Evolutionary conservation across 2,888 invertebrate species (phyloP).

Genomic region (Alloplasta piceator): DNA sequence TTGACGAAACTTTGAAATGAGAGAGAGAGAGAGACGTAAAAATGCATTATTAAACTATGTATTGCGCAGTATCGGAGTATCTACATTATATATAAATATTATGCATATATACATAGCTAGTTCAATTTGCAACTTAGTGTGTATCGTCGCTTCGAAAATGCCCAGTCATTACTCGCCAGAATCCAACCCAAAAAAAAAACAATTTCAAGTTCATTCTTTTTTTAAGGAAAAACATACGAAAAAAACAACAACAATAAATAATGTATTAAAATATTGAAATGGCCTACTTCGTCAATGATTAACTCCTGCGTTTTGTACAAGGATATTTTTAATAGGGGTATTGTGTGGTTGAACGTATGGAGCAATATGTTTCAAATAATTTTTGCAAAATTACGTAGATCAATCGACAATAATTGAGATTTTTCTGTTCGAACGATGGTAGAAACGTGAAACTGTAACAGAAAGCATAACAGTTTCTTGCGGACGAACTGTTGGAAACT

Average conservation of each 20-base stretch:
- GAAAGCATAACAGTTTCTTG: too few species aligned
- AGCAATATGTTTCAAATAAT: too few species aligned
- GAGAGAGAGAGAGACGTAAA: slow-evolving; percentile 70
- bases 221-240: slow-evolving; percentile 77
- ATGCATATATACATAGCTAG: slow-evolving; percentile 78
- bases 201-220: slow-evolving; percentile 83
- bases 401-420: too few species aligned
- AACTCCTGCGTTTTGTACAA: neutral
- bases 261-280: slow-evolving; percentile 78
- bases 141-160: slow-evolving; percentile 82
- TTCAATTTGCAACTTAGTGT: slow-evolving; percentile 82
- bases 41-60: slow-evolving; percentile 77
- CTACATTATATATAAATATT: slow-evolving; percentile 80
- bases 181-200: slow-evolving; percentile 76
- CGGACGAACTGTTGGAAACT: too few species aligned
- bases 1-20: slow-evolving; percentile 48
- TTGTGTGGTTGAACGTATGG: too few species aligned
- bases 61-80: slow-evolving; percentile 77
- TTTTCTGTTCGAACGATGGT: too few species aligned
- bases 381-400: too few species aligned
- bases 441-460: too few species aligned
- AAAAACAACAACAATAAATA: slow-evolving; percentile 80
- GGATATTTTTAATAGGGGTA: neutral
- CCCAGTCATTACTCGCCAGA: slow-evolving; percentile 82
- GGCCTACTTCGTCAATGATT: slow-evolving; percentile 22